These are phyloP conservation scores for Temnothorax unifasciatus DNA, from an alignment of 2,888 invertebrate species.

Conservation along the genomic window DNA sequence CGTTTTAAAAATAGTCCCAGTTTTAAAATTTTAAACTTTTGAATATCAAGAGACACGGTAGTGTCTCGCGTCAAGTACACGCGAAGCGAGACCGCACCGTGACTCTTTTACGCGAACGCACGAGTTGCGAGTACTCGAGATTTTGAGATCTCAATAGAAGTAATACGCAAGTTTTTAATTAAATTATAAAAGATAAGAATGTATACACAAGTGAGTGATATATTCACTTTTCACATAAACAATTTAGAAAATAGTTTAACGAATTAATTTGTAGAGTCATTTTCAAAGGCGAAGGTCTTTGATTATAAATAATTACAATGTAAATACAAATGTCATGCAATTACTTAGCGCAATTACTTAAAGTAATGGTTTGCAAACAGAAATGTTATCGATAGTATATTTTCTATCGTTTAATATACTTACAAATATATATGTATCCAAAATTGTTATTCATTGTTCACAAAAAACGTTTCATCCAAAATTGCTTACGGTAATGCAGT, in stretches of 20 bases:
- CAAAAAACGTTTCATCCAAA: not conserved
- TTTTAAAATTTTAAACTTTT: not conserved
- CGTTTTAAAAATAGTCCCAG: not conserved
- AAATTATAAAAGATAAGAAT: not conserved
- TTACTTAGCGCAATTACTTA: slow-evolving; percentile 13
- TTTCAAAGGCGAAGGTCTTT: not conserved
- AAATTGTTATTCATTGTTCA: slow-evolving; percentile 4
- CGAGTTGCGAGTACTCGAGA: no score
- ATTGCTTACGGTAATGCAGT: not conserved
- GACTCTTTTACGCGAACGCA: no score
- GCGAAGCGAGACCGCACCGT: no score
- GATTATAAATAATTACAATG: slow-evolving; percentile 31
- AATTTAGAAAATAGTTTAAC: not conserved
- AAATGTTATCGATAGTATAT: not conserved
- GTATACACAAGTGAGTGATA: not conserved
- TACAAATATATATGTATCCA: not conserved
- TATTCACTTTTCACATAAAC: not conserved
- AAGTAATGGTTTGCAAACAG: not conserved
- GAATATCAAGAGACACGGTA: no score
- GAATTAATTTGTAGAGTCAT: not conserved
- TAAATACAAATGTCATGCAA: not conserved
- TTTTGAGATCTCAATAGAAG: not conserved
- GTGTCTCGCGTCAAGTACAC: no score
- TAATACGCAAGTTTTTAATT: not conserved
- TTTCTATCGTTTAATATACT: not conserved